Percentiles rank a stretch among this genome's conserved stretches.
phyloP scores from a whole-genome alignment of 2,797 vertebrate species.

The Cichlasoma orientale region DNA sequence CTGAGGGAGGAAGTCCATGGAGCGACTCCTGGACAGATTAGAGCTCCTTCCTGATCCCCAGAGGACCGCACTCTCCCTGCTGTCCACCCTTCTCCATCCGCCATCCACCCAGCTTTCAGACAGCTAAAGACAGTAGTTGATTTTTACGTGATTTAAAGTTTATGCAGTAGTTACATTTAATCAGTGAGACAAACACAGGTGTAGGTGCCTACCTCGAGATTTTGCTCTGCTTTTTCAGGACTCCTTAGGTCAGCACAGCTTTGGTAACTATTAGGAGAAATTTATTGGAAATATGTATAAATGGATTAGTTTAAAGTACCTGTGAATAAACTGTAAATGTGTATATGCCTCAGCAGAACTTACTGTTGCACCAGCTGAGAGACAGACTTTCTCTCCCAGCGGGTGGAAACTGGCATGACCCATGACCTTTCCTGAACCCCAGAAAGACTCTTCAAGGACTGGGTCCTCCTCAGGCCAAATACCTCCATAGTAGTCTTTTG shows the following conservation, averaged over 20 bases:
- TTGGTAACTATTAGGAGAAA: slow-evolving; percentile 74
- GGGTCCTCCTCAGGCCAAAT: slow-evolving; percentile 69
- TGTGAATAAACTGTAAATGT: not conserved
- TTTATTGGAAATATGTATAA: not conserved
- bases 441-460: slow-evolving; percentile 75
- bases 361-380: slow-evolving; percentile 81
- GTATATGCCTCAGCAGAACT: slow-evolving; percentile 20
- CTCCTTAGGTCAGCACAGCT: slow-evolving; percentile 66
- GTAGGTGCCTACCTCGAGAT: slow-evolving; percentile 57
- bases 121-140: slow-evolving; percentile 34
- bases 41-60: slow-evolving; percentile 12
- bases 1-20: slow-evolving; percentile 76
- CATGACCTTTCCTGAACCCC: slow-evolving; percentile 62
- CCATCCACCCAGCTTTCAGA: slow-evolving; percentile 33
- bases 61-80: slow-evolving; percentile 6
- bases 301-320: not conserved
- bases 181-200: not conserved
- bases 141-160: not conserved
- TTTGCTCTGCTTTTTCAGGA: slow-evolving; percentile 38
- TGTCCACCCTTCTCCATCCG: slow-evolving; percentile 40
- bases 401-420: slow-evolving; percentile 31
- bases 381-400: slow-evolving; percentile 75
- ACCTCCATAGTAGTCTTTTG: slow-evolving; percentile 48
- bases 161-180: not conserved
- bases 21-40: slow-evolving; percentile 70